Conservation (phyloP, 2,113 vertebrate species). For the Notarius quadriscutis region DNA sequence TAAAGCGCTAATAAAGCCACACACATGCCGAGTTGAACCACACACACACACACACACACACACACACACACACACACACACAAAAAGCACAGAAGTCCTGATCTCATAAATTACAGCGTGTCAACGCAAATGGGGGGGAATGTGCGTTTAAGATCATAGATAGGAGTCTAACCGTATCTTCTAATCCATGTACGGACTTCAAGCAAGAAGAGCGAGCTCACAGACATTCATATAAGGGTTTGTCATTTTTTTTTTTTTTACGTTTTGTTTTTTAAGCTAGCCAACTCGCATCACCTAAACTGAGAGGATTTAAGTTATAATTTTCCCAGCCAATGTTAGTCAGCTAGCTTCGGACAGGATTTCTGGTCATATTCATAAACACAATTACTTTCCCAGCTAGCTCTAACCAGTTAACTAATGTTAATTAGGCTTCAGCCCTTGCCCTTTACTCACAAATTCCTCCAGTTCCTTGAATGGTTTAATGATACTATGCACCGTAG, state of each 20-base stretch:
- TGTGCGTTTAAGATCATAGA: background rate
- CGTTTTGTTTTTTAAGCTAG: background rate
- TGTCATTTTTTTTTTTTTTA: background rate
- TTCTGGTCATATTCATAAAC: background rate
- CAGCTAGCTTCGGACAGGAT: background rate
- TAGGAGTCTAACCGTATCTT: background rate
- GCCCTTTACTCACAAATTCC: too few species aligned
- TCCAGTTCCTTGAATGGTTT: too few species aligned
- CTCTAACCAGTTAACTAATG: background rate
- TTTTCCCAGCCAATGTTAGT: background rate
- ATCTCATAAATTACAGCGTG: constrained; percentile 26
- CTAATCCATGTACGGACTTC: background rate
- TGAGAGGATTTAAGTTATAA: background rate
- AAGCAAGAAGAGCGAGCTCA: background rate
- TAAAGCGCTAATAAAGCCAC: constrained; percentile 1
- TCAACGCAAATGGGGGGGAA: background rate
- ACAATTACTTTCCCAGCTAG: background rate
- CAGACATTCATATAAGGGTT: background rate
- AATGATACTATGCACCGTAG: too few species aligned
- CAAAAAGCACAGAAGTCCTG: background rate
- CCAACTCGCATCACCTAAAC: background rate
- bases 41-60: background rate
- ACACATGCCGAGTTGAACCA: background rate
- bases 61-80: constrained; percentile 7
- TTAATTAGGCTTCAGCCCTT: too few species aligned